Conservation (phyloP, 2,113 vertebrate genomes). For the Nestor notabilis region DNA sequence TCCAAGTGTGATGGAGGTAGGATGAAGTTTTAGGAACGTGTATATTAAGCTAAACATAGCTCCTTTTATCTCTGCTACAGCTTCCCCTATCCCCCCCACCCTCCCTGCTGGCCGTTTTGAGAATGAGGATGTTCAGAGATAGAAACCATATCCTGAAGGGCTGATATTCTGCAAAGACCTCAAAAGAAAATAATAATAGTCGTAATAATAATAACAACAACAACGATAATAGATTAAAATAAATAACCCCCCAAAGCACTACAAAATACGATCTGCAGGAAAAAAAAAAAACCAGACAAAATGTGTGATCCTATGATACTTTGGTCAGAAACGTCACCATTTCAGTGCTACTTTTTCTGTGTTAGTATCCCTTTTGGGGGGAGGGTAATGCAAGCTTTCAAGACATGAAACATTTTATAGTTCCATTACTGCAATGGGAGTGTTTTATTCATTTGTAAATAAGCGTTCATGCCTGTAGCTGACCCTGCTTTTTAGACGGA, state of each 20-base stretch:
- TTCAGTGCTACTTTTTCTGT: neutral
- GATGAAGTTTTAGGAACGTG: neutral
- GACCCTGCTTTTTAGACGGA: neutral
- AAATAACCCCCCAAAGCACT: rapidly evolving
- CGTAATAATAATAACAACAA: neutral
- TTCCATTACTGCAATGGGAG: neutral
- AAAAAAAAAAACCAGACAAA: neutral
- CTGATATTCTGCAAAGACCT: neutral
- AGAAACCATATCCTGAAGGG: neutral
- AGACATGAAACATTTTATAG: neutral
- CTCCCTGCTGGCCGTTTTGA: rapidly evolving
- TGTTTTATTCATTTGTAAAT: neutral
- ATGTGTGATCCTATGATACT: rapidly evolving
- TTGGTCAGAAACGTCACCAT: neutral
- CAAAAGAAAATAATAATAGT: neutral
- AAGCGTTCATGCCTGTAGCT: neutral
- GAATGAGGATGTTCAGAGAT: neutral
- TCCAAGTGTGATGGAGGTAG: neutral
- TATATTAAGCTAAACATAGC: neutral
- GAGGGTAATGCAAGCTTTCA: neutral
- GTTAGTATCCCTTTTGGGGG: neutral
- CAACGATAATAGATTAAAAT: too few relatives aligned
- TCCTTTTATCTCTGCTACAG: neutral
- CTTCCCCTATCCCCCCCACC: rapidly evolving
- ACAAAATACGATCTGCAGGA: neutral